These are phyloP conservation scores for Drosophila pseudotalamancana DNA, from an alignment of 2,888 invertebrate genomes.

Conservation along the genomic window DNA sequence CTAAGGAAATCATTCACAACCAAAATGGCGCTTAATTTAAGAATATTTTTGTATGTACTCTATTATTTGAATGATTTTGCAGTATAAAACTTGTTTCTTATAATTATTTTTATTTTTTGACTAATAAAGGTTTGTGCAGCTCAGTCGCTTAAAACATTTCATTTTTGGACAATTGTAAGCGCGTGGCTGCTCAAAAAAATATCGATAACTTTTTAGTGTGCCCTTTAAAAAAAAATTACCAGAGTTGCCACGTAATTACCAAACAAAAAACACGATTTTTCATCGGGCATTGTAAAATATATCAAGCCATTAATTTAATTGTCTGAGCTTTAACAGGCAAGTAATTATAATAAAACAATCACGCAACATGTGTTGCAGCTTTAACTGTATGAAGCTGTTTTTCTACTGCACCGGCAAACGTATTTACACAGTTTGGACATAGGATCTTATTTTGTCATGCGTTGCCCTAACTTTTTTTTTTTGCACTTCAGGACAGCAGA, in stretches of 20 bases:
- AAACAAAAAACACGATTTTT: conserved; percentile 43
- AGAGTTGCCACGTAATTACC: conserved; percentile 31
- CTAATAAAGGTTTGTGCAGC: no score
- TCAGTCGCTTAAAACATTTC: background rate
- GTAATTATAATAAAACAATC: conserved; percentile 10
- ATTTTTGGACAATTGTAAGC: background rate
- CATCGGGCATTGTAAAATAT: conserved; percentile 22
- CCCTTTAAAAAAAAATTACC: background rate
- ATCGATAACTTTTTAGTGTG: conserved; percentile 32
- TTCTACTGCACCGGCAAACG: background rate
- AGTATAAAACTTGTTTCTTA: background rate
- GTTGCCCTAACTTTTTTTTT: conserved; percentile 5
- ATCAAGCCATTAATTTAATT: conserved; percentile 20
- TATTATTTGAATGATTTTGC: no score
- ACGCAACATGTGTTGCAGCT: background rate
- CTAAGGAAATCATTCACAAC: background rate
- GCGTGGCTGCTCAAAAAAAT: background rate
- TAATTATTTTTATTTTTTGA: background rate
- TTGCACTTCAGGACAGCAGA: conserved; percentile 18
- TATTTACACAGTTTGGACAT: conserved; percentile 6
- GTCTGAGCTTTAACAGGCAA: conserved; percentile 21
- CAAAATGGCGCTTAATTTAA: no score
- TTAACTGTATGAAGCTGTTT: background rate
- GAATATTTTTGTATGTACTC: no score
- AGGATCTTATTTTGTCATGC: conserved; percentile 23